These are phyloP conservation scores for Apogon hyalosoma DNA, from an alignment of 2,797 vertebrate species.

Conservation along the genomic window DNA sequence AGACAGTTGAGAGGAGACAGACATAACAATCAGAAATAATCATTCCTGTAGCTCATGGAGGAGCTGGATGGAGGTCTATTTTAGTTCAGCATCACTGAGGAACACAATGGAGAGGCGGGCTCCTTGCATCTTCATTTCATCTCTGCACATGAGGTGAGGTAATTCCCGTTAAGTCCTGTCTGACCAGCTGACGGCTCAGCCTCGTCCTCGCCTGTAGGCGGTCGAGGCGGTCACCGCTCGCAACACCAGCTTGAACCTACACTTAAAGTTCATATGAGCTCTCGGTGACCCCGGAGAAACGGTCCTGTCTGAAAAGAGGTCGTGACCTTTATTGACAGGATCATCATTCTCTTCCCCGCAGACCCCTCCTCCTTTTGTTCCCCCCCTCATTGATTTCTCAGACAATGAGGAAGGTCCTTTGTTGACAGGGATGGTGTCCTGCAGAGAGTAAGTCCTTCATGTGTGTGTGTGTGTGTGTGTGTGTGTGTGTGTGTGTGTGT, in stretches of 20 bases:
- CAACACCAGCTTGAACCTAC: constrained; percentile 66
- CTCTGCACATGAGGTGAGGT: constrained; percentile 48
- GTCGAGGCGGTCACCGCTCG: not conserved
- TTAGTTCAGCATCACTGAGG: constrained; percentile 31
- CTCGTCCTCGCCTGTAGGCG: constrained; percentile 25
- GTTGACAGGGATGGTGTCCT: constrained; percentile 62
- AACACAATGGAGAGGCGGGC: not conserved
- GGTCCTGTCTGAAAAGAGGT: constrained; percentile 69
- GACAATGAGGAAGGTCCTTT: constrained; percentile 74
- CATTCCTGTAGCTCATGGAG: constrained; percentile 23
- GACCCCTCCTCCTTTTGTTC: constrained; percentile 66
- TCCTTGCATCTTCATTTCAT: constrained; percentile 33
- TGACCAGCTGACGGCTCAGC: constrained; percentile 53
- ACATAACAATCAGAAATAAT: constrained; percentile 39
- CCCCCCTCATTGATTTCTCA: constrained; percentile 66
- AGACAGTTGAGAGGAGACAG: constrained; percentile 34
- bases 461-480: constrained; percentile 17
- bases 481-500: constrained; percentile 13
- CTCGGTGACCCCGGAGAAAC: constrained; percentile 69
- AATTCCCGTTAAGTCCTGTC: constrained; percentile 62
- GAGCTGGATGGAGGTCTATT: constrained; percentile 27
- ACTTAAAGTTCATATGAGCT: constrained; percentile 67
- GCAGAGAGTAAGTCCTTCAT: constrained; percentile 44
- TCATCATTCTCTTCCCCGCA: constrained; percentile 72
- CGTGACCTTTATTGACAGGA: constrained; percentile 78